A percentile compares a stretch with the other conserved stretches of the same genome.
phyloP scores from a whole-genome alignment of 2,888 invertebrate genomes.

The Xestia xanthographa region DNA sequence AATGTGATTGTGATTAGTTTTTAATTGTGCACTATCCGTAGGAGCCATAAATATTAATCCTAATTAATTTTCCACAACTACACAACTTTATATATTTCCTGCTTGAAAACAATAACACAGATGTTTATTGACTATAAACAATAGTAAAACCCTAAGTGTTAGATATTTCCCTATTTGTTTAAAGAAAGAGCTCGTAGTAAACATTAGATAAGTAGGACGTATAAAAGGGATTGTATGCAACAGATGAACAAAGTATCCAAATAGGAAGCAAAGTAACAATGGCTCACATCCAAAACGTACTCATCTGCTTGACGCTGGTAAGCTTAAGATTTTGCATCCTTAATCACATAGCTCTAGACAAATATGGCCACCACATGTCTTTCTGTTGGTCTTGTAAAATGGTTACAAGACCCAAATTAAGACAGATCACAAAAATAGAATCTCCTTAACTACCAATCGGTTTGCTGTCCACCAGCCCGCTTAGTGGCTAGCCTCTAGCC shows the following conservation, averaged over 20 bases:
- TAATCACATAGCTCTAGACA: not conserved
- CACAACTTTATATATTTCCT: slow-evolving; percentile 13
- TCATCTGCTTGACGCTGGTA: slow-evolving; percentile 55
- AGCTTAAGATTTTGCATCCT: slow-evolving; percentile 8
- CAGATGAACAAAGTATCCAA: slow-evolving; percentile 18
- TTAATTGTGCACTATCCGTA: not conserved
- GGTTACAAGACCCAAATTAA: not conserved
- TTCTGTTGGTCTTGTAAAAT: not conserved
- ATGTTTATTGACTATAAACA: slow-evolving; percentile 50
- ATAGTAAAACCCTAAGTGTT: slow-evolving; percentile 70
- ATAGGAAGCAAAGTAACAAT: slow-evolving; percentile 46
- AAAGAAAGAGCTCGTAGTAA: slow-evolving; percentile 58
- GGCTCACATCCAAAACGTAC: slow-evolving; percentile 39
- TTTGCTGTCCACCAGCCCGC: not conserved
- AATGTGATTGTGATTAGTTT: not conserved
- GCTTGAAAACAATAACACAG: slow-evolving; percentile 32
- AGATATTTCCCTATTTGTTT: slow-evolving; percentile 72
- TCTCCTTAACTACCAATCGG: no score
- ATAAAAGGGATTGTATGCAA: slow-evolving; percentile 50
- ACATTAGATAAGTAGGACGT: slow-evolving; percentile 46
- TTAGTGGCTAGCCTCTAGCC: no score
- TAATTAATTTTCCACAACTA: not conserved
- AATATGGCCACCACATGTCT: no score
- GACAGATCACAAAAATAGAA: not conserved
- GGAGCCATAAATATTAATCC: not conserved